These are phyloP conservation scores for Halocaridina rubra DNA, from an alignment of 2,888 invertebrate genomes.

Conservation along the genomic window DNA sequence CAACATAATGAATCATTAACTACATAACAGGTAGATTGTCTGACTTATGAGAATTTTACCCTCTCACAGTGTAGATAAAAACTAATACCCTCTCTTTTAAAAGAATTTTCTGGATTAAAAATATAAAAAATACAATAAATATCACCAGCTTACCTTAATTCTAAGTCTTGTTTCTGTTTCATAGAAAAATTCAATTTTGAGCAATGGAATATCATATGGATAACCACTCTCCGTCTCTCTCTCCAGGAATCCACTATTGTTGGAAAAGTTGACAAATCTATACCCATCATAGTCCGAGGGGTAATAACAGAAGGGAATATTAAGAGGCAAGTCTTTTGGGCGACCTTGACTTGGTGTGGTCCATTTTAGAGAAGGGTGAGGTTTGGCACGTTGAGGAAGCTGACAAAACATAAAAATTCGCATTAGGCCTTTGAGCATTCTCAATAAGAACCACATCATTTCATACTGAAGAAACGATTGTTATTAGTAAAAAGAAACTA, in stretches of 20 bases:
- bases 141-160: constrained; percentile 73
- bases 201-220: constrained; percentile 75
- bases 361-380: constrained; percentile 20
- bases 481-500: too few species aligned
- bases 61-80: too few species aligned
- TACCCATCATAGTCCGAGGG: constrained; percentile 78
- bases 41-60: too few species aligned
- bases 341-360: constrained; percentile 21
- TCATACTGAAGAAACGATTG: too few species aligned
- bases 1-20: not conserved
- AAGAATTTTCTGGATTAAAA: not conserved
- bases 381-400: constrained; percentile 26
- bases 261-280: constrained; percentile 75
- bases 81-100: too few species aligned
- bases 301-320: constrained; percentile 81
- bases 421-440: too few species aligned
- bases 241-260: constrained; percentile 74
- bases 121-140: constrained; percentile 32
- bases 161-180: constrained; percentile 76
- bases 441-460: too few species aligned
- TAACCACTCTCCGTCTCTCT: constrained; percentile 74
- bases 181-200: constrained; percentile 75
- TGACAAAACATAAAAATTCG: not conserved
- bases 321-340: constrained; percentile 67
- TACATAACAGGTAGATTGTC: too few species aligned